Conservation (phyloP, 2,888 invertebrate species). For the Chorisops tibialis region DNA sequence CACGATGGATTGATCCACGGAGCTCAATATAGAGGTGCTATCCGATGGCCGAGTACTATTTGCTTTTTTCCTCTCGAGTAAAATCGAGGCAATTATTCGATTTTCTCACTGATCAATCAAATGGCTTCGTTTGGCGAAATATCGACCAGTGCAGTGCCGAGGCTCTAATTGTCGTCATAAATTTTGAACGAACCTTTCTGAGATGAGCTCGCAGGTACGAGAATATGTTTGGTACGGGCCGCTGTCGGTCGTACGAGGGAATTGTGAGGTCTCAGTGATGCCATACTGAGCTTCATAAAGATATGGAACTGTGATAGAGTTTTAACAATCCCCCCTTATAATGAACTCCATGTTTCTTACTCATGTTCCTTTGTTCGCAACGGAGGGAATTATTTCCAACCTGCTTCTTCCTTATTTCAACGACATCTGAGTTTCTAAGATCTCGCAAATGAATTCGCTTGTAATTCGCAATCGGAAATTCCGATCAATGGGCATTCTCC, state of each 20-base stretch:
- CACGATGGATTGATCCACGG: constrained; percentile 25
- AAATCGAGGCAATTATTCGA: constrained; percentile 16
- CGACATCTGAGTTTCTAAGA: background rate
- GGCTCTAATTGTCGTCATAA: constrained; percentile 22
- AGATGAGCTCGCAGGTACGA: constrained; percentile 1
- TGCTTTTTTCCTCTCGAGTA: background rate
- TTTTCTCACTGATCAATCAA: constrained; percentile 22
- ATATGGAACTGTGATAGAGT: constrained; percentile 24
- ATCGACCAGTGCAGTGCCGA: constrained; percentile 1
- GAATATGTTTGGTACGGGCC: background rate
- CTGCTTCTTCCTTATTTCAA: constrained; percentile 1
- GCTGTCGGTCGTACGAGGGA: background rate
- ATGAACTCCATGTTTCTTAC: constrained; percentile 21
- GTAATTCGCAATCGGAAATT: constrained; percentile 22
- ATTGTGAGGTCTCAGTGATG: constrained; percentile 3
- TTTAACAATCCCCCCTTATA: constrained; percentile 21
- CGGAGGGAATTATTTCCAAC: constrained; percentile 9
- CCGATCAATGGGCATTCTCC: constrained; percentile 15
- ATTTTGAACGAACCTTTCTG: constrained; percentile 10
- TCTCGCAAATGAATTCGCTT: constrained; percentile 14
- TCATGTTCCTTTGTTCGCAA: background rate
- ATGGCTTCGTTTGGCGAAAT: constrained; percentile 13
- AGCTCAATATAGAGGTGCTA: constrained; percentile 20
- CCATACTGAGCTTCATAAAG: constrained; percentile 20
- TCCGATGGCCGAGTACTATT: background rate